Conservation (phyloP, 1,140 invertebrate species). For the Popillia japonica region DNA sequence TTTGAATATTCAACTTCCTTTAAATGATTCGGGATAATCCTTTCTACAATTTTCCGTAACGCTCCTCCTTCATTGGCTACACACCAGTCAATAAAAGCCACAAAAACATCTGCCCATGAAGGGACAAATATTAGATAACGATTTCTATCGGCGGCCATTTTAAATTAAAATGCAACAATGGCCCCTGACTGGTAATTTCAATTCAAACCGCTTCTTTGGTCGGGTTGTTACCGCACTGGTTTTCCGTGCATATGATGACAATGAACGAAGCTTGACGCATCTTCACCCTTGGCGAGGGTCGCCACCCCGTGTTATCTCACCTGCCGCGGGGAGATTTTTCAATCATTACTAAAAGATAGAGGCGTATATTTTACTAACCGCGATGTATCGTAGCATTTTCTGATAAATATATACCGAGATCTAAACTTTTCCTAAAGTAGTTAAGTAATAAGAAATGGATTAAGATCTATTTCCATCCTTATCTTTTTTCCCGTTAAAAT, state of each 20-base stretch:
- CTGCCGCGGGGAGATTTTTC: slow-evolving; percentile 53
- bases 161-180: slow-evolving; percentile 47
- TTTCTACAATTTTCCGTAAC: no score
- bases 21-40: no score
- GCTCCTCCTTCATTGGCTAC: no score
- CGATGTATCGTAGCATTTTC: background rate
- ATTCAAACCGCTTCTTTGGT: slow-evolving; percentile 44
- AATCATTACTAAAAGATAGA: slow-evolving; percentile 47
- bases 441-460: background rate
- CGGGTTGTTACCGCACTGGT: slow-evolving; percentile 51
- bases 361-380: slow-evolving; percentile 4
- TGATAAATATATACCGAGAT: no score
- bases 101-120: slow-evolving; percentile 28
- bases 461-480: background rate
- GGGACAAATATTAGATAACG: slow-evolving; percentile 37
- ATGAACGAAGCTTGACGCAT: slow-evolving; percentile 53
- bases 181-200: slow-evolving; percentile 42
- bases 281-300: slow-evolving; percentile 45
- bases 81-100: no score
- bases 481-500: background rate
- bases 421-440: no score
- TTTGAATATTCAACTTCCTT: no score
- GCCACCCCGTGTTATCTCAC: slow-evolving; percentile 53
- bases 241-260: slow-evolving; percentile 49
- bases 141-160: slow-evolving; percentile 49